phyloP scores from a whole-genome alignment of 2,797 vertebrate genomes.

The Rhabdophis nuchalis region DNA sequence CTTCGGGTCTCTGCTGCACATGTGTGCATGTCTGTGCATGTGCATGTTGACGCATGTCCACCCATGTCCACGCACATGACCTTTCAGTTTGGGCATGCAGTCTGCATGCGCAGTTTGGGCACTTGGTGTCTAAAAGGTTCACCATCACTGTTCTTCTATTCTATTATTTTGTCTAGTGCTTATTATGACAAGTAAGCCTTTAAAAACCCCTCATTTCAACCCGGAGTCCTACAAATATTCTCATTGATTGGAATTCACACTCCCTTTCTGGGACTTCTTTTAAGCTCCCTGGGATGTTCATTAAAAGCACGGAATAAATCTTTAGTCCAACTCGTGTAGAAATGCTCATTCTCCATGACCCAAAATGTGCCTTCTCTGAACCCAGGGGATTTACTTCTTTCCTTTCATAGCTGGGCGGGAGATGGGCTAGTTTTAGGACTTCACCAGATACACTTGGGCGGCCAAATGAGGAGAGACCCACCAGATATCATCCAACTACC shows the following conservation, averaged over 20 bases:
- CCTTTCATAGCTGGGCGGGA: neutral
- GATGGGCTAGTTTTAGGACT: neutral
- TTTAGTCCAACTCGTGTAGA: neutral
- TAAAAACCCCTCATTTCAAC: neutral
- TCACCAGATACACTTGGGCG: neutral
- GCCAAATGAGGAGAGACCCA: neutral
- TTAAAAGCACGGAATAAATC: neutral
- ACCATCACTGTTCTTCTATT: too few relatives aligned
- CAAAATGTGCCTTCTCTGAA: neutral
- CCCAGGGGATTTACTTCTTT: neutral
- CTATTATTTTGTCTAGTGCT: too few relatives aligned
- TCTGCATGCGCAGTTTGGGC: too few relatives aligned
- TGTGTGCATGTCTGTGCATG: too few relatives aligned
- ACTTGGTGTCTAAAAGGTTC: too few relatives aligned
- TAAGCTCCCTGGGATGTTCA: neutral
- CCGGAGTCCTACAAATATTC: neutral
- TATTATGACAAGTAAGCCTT: too few relatives aligned
- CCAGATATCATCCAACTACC: neutral
- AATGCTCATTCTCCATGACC: neutral
- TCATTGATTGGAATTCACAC: neutral
- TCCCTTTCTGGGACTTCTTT: neutral
- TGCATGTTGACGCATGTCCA: too few relatives aligned
- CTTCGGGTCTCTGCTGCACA: too few relatives aligned
- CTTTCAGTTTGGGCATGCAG: too few relatives aligned
- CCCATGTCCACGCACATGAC: too few relatives aligned